Percentiles rank a stretch among this genome's conserved stretches.
phyloP scores from a whole-genome alignment of 2,113 vertebrate species.

The Trogon melanurus region DNA sequence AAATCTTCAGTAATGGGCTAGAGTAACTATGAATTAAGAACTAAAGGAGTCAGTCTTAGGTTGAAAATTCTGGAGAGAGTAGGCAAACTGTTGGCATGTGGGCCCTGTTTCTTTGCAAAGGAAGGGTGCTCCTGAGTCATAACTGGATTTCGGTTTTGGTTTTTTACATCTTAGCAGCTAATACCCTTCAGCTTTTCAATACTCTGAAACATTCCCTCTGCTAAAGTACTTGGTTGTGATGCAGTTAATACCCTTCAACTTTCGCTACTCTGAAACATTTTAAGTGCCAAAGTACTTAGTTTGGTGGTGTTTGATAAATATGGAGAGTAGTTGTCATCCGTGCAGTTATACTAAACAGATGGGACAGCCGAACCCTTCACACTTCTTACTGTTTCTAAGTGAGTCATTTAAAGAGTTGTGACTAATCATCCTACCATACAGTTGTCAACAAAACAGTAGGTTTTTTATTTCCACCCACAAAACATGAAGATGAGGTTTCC shows the following conservation, averaged over 20 bases:
- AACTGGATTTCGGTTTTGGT: not conserved
- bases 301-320: not conserved
- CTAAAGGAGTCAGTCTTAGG: not conserved
- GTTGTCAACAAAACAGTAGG: conserved; percentile 44
- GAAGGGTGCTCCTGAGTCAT: not conserved
- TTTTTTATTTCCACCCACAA: conserved; percentile 11
- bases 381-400: conserved; percentile 37
- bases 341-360: conserved; percentile 46
- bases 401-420: conserved; percentile 43
- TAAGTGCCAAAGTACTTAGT: not conserved
- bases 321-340: not conserved
- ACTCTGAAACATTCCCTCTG: not conserved
- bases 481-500: not conserved
- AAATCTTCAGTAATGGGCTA: not conserved
- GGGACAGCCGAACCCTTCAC: not conserved
- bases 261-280: not conserved
- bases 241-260: not conserved
- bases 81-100: not conserved
- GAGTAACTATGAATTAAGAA: not conserved
- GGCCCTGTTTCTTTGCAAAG: not conserved
- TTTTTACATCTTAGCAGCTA: not conserved
- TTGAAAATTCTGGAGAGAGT: not conserved
- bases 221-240: not conserved
- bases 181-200: not conserved
- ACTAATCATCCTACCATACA: conserved; percentile 36